These are phyloP conservation scores for Theristicus caerulescens DNA, from an alignment of 2,113 vertebrate species.

Conservation along the genomic window DNA sequence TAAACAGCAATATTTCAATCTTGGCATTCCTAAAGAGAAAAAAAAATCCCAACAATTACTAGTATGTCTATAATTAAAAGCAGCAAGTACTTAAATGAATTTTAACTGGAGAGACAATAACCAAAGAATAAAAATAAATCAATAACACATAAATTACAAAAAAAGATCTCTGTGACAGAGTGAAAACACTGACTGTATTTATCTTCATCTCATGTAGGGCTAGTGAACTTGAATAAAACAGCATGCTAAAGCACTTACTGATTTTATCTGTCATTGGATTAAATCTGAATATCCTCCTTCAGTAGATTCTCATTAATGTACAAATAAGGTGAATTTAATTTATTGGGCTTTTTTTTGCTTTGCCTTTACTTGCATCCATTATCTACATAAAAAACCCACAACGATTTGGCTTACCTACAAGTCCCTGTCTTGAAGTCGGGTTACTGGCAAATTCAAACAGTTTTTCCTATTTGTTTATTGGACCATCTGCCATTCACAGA, in stretches of 20 bases:
- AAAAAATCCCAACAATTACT: accelerated
- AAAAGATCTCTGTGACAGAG: not conserved
- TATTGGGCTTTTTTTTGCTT: not conserved
- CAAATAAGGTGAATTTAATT: not conserved
- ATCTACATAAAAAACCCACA: not conserved
- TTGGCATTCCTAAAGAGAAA: not conserved
- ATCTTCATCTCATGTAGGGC: not conserved
- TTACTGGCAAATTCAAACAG: not conserved
- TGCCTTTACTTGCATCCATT: not conserved
- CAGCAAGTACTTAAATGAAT: not conserved
- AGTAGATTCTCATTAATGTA: not conserved
- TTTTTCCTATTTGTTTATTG: not conserved
- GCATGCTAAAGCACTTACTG: not conserved
- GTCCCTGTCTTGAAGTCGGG: not conserved
- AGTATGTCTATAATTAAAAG: not conserved
- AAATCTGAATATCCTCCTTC: not conserved
- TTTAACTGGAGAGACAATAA: not conserved
- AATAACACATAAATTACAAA: too few species aligned
- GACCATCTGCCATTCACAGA: not conserved
- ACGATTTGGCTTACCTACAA: not conserved
- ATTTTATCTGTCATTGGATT: not conserved
- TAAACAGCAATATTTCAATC: not conserved
- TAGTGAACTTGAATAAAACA: not conserved
- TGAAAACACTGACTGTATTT: not conserved
- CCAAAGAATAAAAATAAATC: not conserved